Evolutionary conservation across 2,113 vertebrate species (phyloP), one percentile per base, ranked within the genome.

Genomic region (Morphnarchus princeps): DNA sequence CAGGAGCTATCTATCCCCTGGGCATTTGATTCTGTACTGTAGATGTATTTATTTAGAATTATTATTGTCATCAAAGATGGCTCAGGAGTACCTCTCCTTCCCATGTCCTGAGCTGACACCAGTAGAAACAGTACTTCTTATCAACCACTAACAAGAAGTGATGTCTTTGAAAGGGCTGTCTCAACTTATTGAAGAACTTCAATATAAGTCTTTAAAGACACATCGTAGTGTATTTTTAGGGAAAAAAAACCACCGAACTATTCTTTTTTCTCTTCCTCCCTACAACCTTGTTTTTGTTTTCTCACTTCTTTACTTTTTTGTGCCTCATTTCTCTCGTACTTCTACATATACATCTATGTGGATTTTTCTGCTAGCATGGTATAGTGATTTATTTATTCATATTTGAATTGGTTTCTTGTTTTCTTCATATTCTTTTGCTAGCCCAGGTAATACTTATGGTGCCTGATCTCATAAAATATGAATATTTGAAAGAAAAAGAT

Each of bases 61-160:
- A 82, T 79, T 93, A 78, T 52, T 80, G 16, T 49, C 55, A 74
- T 71, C 43, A 83, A 79, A 88, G 73, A 93, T 65, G 2, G 16
- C 34, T 82, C 72, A 82, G 57, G 58, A 90, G 24, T 63, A 92
- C 10, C 47, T 66, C 45, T 88, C 43, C 59, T 49, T 70, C 77
- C 43, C 17, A 16, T 92, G 84, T 95, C 79, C 94, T 94, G 76
- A 95, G 63, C 18, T 95, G 96, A 95, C 91, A 94, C 9, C 38
- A 90, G 54, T 88, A 84, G 90, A 90, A 94, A 70, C 81, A 87
- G 59, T n/a, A 65, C 63, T 91, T 83, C 54, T 6, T 34, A 90
- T 29, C 71, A 94, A 25, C 73, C 85, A 73, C 66, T 96, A 96
- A 95, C 79, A 90, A 95, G 93, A 95, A 94, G 86, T 76, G 92